phyloP scores from a whole-genome alignment of 2,888 invertebrate genomes.

The Pediacus dermestoides region DNA sequence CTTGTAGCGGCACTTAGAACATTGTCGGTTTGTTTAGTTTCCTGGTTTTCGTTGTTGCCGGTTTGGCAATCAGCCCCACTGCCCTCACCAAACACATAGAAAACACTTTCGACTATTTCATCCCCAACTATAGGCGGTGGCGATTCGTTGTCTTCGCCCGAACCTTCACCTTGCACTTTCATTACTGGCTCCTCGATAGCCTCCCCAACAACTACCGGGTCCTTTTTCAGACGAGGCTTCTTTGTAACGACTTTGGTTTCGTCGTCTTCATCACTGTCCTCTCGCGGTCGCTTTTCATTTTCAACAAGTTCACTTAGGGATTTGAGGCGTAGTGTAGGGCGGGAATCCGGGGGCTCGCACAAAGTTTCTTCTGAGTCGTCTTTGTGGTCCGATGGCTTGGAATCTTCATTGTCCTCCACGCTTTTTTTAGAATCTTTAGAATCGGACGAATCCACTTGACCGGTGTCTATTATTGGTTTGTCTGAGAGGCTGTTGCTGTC shows the following conservation, averaged over 20 bases:
- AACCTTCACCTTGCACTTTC: constrained; percentile 65
- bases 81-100: constrained; percentile 70
- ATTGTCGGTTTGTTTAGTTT: constrained; percentile 19
- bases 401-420: constrained; percentile 32
- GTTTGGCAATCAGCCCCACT: constrained; percentile 69
- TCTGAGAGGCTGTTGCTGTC: constrained; percentile 61
- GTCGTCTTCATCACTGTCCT: constrained; percentile 24
- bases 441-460: constrained; percentile 44
- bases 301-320: constrained; percentile 49
- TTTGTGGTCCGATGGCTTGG: constrained; percentile 24
- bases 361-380: constrained; percentile 17
- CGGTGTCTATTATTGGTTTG: constrained; percentile 56
- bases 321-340: not conserved
- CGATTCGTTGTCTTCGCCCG: constrained; percentile 58
- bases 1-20: constrained; percentile 10
- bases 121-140: constrained; percentile 55
- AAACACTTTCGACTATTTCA: constrained; percentile 67
- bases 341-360: not conserved
- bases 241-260: constrained; percentile 27
- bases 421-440: constrained; percentile 44
- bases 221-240: constrained; percentile 23
- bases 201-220: constrained; percentile 53
- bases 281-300: constrained; percentile 29
- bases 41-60: constrained; percentile 57
- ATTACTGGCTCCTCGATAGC: constrained; percentile 72